These are phyloP conservation scores for Takifugu ocellatus DNA, from an alignment of 2,797 vertebrate genomes.

Conservation along the genomic window DNA sequence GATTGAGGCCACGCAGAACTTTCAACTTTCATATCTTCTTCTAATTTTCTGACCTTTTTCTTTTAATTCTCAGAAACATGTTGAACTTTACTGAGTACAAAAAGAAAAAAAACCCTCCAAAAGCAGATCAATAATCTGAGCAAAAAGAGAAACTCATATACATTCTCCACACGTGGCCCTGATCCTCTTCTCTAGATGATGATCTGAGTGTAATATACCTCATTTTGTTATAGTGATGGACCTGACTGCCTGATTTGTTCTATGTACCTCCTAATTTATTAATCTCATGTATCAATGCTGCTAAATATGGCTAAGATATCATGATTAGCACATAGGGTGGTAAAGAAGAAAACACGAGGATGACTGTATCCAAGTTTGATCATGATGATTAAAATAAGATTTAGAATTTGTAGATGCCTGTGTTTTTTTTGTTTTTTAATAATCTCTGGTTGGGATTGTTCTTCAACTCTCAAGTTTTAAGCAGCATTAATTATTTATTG, in stretches of 20 bases:
- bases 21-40: not conserved
- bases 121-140: too few relatives aligned
- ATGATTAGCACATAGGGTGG: slow-evolving; percentile 2
- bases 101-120: too few relatives aligned
- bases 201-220: slow-evolving; percentile 61
- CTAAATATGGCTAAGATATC: slow-evolving; percentile 20
- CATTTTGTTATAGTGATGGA: slow-evolving; percentile 46
- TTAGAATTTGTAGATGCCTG: slow-evolving; percentile 22
- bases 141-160: too few relatives aligned
- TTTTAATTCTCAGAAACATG: too few relatives aligned
- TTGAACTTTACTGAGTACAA: too few relatives aligned
- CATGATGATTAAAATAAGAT: slow-evolving; percentile 40
- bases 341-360: slow-evolving; percentile 4
- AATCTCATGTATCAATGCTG: slow-evolving; percentile 30
- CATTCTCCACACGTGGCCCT: not conserved
- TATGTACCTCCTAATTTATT: slow-evolving; percentile 45
- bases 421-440: slow-evolving; percentile 8
- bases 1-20: not conserved
- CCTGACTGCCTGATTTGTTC: slow-evolving; percentile 44
- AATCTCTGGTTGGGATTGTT: not conserved
- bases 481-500: too few relatives aligned
- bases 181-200: slow-evolving; percentile 2
- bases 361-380: slow-evolving; percentile 32
- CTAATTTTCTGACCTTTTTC: not conserved
- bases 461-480: too few relatives aligned